Evolutionary conservation across 1,140 invertebrate genomes (phyloP), one percentile per base, ranked within the genome.

Genomic region (Drosophila repletoides): DNA sequence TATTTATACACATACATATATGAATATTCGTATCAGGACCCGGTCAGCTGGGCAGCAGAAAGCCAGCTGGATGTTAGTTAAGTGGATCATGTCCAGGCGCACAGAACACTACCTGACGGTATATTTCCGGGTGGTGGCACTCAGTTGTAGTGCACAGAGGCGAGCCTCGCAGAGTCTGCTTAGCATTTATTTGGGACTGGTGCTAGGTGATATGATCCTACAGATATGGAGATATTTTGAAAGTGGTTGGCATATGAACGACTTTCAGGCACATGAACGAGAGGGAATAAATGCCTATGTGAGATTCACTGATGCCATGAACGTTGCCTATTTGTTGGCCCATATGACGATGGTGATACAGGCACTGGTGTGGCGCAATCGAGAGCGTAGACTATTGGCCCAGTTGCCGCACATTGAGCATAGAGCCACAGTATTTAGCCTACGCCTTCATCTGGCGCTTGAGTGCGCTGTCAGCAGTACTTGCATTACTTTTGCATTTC

Each of bases 41-140:
- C 10, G 10, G 9, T 34, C 5, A 14, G 10, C n/a, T 17, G n/a
- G 12, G 9, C 1, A 12, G 7, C 3, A 21, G 14, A 5, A 26
- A 9, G 22, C 22, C 5, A 21, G 24, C 7, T 10, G 17, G 5
- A 5, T 12, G 4, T 24, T 22, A 83, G 73, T 81, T 21, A 1
- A 7, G 34, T 9, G 7, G 9, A 26, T 19, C 4, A 83, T 84
- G 79, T 40, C 70, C 4, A 12, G 9, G n/a, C 63, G 56, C 10
- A 15, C 60, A 26, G 79, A 84, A 21, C 59, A 5, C 24, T 33
- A 22, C 10, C 34, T 84, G 2, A 28, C 36, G 1, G 38, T 31
- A 22, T 83, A 84, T 14, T 79, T 83, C 9, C 71, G 63, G 29
- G 1, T 65, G 2, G 40, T 79, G 12, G 79, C 51, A 3, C 43